Evolutionary conservation across 2,113 vertebrate species (phyloP), one percentile per base, ranked within the genome.

Genomic region (Gallinago undulata): DNA sequence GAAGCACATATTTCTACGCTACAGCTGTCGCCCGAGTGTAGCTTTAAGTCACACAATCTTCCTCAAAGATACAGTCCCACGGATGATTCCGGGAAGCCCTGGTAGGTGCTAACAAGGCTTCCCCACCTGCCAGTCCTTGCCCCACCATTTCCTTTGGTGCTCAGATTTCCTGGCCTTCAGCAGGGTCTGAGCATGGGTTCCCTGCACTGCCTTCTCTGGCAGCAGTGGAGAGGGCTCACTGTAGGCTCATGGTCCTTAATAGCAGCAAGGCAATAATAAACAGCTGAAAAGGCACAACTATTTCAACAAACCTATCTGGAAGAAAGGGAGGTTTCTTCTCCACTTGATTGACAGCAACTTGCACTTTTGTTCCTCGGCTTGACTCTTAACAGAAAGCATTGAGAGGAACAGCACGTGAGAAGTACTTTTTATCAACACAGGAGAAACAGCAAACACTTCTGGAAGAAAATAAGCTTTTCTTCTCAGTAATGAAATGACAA

Each of bases 371-470:
- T 90, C 48, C 60, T 60, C 48, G 1, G 47, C 64, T 69, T 59
- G n/a, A 48, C 50, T 55, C 63, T 1, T 62, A 83, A 73, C 51
- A 80, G 83, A 53, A 27, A 13, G 91, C 19, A 35, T 28, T 63
- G 30, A 78, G 63, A 70, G 41, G 23, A 76, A 43, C 19, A 50
- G 51, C 53, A 87, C 7, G 0, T 19, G 88, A 93, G n/a, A 86
- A 97, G 64, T 43, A n/a, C 89, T 75, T 94, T 87, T 74, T 67
- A 73, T 12, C 78, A 96, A 66, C 76, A 83, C 66, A 72, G 72
- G 64, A 93, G 59, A 78, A 90, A 89, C 69, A 94, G 91, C n/a
- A 93, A 94, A 86, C 73, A 75, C 92, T 96, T 97, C 79, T 64
- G 68, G 83, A 79, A 87, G 51, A 94, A 94, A 96, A 96, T 95